Conservation (phyloP, 1,140 invertebrate species). For the Ceratina australensis region DNA sequence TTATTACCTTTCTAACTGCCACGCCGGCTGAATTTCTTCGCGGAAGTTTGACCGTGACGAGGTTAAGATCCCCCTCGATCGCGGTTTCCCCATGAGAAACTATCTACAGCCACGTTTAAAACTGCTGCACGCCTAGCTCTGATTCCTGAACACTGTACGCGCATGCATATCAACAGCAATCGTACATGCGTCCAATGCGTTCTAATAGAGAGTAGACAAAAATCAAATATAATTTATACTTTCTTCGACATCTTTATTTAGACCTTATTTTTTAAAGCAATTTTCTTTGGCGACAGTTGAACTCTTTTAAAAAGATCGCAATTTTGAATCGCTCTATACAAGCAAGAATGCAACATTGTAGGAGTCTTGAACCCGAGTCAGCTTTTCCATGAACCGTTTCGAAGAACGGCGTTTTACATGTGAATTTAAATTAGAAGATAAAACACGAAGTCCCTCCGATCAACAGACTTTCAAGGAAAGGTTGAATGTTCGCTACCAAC, state of each 20-base stretch:
- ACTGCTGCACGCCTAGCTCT: neutral
- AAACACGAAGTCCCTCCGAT: neutral
- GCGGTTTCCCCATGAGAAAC: slow-evolving; percentile 29
- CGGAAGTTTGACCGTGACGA: slow-evolving; percentile 68
- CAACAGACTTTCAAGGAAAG: neutral
- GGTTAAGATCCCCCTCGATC: slow-evolving; percentile 37
- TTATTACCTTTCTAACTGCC: slow-evolving; percentile 64
- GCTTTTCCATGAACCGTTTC: neutral
- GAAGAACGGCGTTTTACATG: neutral
- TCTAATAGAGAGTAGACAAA: neutral
- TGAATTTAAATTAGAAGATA: neutral
- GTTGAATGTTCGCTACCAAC: neutral
- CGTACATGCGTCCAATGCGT: neutral
- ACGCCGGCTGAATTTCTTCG: slow-evolving; percentile 62
- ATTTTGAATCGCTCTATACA: neutral
- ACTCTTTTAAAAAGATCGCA: too few relatives aligned
- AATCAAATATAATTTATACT: neutral
- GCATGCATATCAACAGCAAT: neutral
- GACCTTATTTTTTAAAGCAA: too few relatives aligned
- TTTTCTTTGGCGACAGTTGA: too few relatives aligned
- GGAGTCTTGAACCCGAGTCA: neutral
- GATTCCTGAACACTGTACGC: too few relatives aligned
- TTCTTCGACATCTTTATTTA: too few relatives aligned
- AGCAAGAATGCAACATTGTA: neutral
- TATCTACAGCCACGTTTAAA: slow-evolving; percentile 9